Evolutionary conservation across 2,888 invertebrate genomes (phyloP).

Genomic region (Archips xylosteana): DNA sequence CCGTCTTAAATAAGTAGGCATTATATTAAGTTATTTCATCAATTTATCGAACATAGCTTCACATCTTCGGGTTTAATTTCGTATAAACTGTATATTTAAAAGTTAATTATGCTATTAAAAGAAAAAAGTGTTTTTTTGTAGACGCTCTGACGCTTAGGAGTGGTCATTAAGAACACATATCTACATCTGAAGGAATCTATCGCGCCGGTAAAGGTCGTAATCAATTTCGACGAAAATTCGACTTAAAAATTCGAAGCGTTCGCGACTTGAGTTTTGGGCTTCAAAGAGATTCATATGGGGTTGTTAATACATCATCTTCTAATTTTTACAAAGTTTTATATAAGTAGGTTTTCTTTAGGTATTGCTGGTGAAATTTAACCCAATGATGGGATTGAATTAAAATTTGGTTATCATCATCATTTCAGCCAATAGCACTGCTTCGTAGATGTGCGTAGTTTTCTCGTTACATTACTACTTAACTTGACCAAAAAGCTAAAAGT

Average conservation of each 20-base stretch:
- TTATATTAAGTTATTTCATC: conserved; percentile 34
- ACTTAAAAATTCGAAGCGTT: conserved; percentile 73
- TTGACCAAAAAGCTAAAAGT: too few species aligned
- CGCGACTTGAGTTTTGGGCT: conserved; percentile 54
- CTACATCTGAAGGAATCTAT: conserved; percentile 73
- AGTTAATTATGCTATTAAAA: conserved; percentile 75
- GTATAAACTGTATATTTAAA: conserved; percentile 32
- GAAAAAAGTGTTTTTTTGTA: conserved; percentile 69
- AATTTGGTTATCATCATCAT: too few species aligned
- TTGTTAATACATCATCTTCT: conserved; percentile 45
- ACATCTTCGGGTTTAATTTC: conserved; percentile 16
- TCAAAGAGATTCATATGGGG: conserved; percentile 53
- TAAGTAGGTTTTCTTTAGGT: too few species aligned
- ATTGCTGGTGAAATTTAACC: too few species aligned
- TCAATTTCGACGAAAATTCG: conserved; percentile 72
- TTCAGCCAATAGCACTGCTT: too few species aligned
- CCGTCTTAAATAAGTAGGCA: conserved; percentile 29
- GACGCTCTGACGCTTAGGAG: conserved; percentile 66
- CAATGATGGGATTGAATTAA: too few species aligned
- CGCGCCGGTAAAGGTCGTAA: conserved; percentile 67
- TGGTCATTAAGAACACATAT: conserved; percentile 73
- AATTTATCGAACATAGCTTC: conserved; percentile 27
- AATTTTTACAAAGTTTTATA: too few species aligned
- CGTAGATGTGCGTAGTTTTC: too few species aligned
- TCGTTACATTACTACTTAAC: too few species aligned